Evolutionary conservation across 1,140 invertebrate genomes (phyloP).

Genomic region (Dendroctonus ponderosae): DNA sequence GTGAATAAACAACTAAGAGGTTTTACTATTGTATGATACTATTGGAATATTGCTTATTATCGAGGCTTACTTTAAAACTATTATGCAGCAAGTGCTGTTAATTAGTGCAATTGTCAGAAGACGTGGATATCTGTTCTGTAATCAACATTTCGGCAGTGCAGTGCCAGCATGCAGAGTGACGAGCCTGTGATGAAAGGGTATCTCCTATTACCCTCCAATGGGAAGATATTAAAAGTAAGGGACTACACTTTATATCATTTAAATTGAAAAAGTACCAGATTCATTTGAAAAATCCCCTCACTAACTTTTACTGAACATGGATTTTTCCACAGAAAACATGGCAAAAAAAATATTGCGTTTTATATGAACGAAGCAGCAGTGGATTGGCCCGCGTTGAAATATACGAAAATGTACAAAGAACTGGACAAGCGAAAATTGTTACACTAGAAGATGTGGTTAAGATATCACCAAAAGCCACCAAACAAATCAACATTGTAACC

Average conservation of each 20-base stretch:
- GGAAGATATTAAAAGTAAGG: slow-evolving; percentile 60
- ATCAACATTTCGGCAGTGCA: too few relatives aligned
- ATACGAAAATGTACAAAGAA: slow-evolving; percentile 73
- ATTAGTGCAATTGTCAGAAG: too few relatives aligned
- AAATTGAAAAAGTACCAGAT: not conserved
- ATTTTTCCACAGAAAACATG: slow-evolving; percentile 66
- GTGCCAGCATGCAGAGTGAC: slow-evolving; percentile 62
- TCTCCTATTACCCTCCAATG: slow-evolving; percentile 67
- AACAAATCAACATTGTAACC: slow-evolving; percentile 66
- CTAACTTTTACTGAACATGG: slow-evolving; percentile 20
- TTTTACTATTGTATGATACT: too few relatives aligned
- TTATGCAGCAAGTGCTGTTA: too few relatives aligned
- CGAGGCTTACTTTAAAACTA: too few relatives aligned
- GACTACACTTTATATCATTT: slow-evolving; percentile 15
- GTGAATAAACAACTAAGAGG: too few relatives aligned
- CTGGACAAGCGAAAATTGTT: slow-evolving; percentile 69
- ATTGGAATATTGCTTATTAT: too few relatives aligned
- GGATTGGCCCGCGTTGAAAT: slow-evolving; percentile 81
- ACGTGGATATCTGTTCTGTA: too few relatives aligned
- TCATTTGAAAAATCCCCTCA: slow-evolving; percentile 7
- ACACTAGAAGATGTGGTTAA: slow-evolving; percentile 83
- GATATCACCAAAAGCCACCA: slow-evolving; percentile 66
- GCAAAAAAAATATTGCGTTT: slow-evolving; percentile 73
- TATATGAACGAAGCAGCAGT: slow-evolving; percentile 78
- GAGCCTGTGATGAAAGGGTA: slow-evolving; percentile 65